A percentile compares a stretch with the other conserved stretches of the same genome.
Conservation (phyloP, 35 echinoderm and acorn worm species). For the Anneissia japonica region DNA sequence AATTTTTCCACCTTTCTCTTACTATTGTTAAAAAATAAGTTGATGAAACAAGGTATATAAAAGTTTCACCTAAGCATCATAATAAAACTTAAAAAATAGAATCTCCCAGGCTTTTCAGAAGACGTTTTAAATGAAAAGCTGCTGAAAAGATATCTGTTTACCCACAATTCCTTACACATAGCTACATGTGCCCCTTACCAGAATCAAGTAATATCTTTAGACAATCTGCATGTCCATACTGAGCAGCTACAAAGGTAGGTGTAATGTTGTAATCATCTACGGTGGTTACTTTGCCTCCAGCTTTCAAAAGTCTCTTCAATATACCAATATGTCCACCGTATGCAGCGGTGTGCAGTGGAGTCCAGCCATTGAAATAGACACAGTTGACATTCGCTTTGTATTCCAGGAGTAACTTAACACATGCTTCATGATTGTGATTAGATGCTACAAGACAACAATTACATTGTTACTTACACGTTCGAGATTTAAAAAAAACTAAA, state of each 20-base stretch:
- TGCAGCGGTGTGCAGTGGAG: slow-evolving; percentile 61
- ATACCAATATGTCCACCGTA: slow-evolving; percentile 35
- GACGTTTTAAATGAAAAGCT: no score
- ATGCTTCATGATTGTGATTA: slow-evolving; percentile 40
- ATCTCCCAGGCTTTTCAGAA: no score
- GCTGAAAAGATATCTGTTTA: not conserved
- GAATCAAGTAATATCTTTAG: slow-evolving; percentile 50
- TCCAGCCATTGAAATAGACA: slow-evolving; percentile 59
- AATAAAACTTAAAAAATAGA: no score
- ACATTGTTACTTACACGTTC: no score
- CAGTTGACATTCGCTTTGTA: slow-evolving; percentile 43
- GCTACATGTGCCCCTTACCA: no score
- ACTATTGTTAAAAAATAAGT: no score
- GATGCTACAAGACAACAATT: slow-evolving; percentile 48
- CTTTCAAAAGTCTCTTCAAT: slow-evolving; percentile 26
- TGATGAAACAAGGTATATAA: no score
- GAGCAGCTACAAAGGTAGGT: slow-evolving; percentile 75
- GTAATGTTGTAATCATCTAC: slow-evolving; percentile 55
- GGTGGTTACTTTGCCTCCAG: slow-evolving; percentile 21
- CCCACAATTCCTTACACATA: not conserved
- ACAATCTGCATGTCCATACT: slow-evolving; percentile 71
- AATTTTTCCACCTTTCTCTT: no score
- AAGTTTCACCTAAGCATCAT: no score
- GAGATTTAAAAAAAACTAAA: no score
- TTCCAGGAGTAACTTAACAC: slow-evolving; percentile 55